Conservation (phyloP, 2,888 invertebrate genomes). For the Amiota communis region DNA sequence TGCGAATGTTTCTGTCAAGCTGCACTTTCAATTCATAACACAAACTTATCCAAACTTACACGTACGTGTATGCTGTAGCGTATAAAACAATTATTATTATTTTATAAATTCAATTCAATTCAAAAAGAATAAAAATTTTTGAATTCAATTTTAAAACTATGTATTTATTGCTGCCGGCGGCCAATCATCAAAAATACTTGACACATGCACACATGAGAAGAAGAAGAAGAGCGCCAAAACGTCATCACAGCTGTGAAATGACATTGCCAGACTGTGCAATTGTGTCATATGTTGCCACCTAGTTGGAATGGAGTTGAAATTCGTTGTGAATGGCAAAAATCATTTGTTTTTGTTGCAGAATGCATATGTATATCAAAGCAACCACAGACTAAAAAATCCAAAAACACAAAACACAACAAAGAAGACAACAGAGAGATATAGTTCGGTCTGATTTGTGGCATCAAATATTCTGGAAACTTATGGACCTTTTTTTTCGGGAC, state of each 20-base stretch:
- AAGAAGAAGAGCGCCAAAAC: background rate
- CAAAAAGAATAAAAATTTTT: background rate
- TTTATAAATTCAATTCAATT: background rate
- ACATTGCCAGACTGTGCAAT: background rate
- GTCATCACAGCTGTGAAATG: background rate
- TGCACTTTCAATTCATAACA: too few species aligned
- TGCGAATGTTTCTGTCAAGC: too few species aligned
- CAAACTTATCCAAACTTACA: too few species aligned
- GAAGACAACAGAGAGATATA: background rate
- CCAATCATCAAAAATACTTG: background rate
- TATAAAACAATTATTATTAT: background rate
- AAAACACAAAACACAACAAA: background rate
- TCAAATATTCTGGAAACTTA: conserved; percentile 49
- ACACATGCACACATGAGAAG: conserved; percentile 11
- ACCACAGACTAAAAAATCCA: background rate
- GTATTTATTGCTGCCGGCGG: conserved; percentile 22
- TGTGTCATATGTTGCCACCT: background rate
- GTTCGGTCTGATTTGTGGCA: background rate
- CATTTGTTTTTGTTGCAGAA: too few species aligned
- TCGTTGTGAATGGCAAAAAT: too few species aligned
- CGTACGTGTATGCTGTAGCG: too few species aligned
- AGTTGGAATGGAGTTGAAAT: too few species aligned
- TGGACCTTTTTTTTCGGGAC: conserved; percentile 31
- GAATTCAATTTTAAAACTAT: background rate
- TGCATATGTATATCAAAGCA: background rate